Conservation (phyloP, 2,888 invertebrate species). For the Drosophila monieri region DNA sequence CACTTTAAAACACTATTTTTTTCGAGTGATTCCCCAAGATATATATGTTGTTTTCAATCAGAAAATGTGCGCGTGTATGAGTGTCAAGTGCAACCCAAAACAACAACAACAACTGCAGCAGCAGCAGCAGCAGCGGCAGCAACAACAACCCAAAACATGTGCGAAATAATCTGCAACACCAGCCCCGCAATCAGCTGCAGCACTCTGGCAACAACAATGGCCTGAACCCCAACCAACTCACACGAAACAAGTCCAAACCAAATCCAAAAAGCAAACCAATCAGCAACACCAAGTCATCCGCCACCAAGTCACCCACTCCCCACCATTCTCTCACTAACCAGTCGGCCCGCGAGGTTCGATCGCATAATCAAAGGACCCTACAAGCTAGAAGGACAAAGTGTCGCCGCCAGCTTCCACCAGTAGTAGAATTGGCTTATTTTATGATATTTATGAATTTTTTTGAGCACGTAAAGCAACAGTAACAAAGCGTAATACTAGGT, state of each 20-base stretch:
- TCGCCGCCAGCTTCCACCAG: constrained; percentile 1
- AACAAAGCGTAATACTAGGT: constrained; percentile 31
- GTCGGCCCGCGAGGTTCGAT: no score
- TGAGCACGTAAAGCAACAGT: constrained; percentile 62
- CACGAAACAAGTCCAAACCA: constrained; percentile 15
- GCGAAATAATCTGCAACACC: constrained; percentile 19
- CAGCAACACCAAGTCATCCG: no score
- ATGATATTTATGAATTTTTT: constrained; percentile 59
- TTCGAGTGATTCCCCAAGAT: constrained; percentile 33
- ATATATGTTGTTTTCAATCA: constrained; percentile 9
- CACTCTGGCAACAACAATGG: constrained; percentile 14
- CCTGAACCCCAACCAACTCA: constrained; percentile 16
- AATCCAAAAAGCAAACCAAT: constrained; percentile 9
- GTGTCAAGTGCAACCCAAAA: constrained; percentile 65
- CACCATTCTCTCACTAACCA: no score
- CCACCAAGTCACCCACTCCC: no score
- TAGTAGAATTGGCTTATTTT: constrained; percentile 55
- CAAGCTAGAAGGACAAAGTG: no score
- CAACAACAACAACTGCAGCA: constrained; percentile 24
- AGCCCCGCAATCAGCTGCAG: not conserved
- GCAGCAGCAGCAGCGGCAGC: constrained; percentile 16
- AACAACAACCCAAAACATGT: constrained; percentile 25
- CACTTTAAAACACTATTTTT: constrained; percentile 30
- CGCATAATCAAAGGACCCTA: no score
- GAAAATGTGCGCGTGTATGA: constrained; percentile 38